Evolutionary conservation across 2,113 vertebrate species (phyloP), one percentile per base, ranked within the genome.

Genomic region (Vimba vimba): DNA sequence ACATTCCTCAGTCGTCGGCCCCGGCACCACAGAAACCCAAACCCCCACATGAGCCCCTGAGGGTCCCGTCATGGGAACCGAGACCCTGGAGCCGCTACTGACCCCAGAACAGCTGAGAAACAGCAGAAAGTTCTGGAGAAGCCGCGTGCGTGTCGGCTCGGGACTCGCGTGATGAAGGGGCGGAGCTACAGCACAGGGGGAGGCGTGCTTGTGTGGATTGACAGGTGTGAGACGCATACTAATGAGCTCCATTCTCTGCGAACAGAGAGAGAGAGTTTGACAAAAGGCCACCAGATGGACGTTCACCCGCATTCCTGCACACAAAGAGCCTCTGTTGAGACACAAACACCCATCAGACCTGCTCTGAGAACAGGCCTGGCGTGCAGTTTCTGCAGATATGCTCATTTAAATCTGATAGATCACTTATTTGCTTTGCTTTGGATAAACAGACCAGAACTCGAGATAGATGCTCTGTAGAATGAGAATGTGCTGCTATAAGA

Each of bases 311-410:
- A 95, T 95, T 95, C 94, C 92, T 94, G 86, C 69, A 21, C 92
- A 95, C 95, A 95, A 95, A 95, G 93, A 88, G 86, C 92, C 68
- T 91, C 92, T 95, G 94, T 95, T 94, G 90, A 86, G 86, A 21
- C 68, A 39, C 66, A 39, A 11, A 43, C 66, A 39, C 7, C 55
- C 30, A 4, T 71, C 68, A 5, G 68, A 71, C 69, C 69, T 73
- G 69, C 36, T 0, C 69, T 43, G 19, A 68, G 15, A 33, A 33
- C 33, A 33, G 33, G 33, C 33, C 19, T 1, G 33, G 0, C 33
- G 33, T 4, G 33, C 30, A 0, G 36, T 2, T 39, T 21, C 30
- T 10, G 19, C 68, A 69, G 8, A 69, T 69, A 36, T 8, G 30
- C 66, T 21, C 9, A 8, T 21, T 39, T 71, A 1, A 2, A 23